Conservation (phyloP, 1,140 invertebrate species). For the Dendroctonus valens region DNA sequence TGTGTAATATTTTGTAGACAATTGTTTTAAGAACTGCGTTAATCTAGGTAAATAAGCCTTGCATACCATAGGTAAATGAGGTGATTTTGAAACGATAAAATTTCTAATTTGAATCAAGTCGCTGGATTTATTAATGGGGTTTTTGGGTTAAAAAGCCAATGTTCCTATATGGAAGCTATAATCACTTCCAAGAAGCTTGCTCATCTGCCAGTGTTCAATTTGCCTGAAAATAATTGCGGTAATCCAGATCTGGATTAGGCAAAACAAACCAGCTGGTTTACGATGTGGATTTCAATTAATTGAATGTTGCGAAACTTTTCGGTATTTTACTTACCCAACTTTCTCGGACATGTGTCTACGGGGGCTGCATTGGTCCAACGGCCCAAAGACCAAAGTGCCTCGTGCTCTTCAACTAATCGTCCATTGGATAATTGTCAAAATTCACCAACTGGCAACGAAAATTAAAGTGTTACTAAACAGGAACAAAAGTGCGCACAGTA, state of each 20-base stretch:
- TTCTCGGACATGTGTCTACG: constrained; percentile 47
- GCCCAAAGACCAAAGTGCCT: not conserved
- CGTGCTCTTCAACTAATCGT: no score
- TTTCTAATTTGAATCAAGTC: not conserved
- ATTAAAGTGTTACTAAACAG: no score
- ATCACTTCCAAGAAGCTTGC: no score
- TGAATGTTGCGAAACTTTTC: not conserved
- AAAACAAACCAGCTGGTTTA: not conserved
- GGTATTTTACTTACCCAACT: constrained; percentile 38
- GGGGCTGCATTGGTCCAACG: constrained; percentile 44
- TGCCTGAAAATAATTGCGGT: not conserved
- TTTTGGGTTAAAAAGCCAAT: no score
- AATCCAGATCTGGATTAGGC: not conserved
- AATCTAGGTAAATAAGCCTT: constrained; percentile 9
- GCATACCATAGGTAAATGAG: constrained; percentile 3
- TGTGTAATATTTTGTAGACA: constrained; percentile 2
- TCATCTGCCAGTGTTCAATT: no score
- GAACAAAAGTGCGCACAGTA: no score
- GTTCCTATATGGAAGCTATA: no score
- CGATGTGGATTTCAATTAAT: not conserved
- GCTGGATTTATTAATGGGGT: no score
- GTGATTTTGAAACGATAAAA: not conserved
- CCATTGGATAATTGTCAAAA: no score
- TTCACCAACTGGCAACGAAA: no score
- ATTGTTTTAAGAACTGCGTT: constrained; percentile 12